Evolutionary conservation across 2,888 invertebrate species (phyloP).

Genomic region (Urechis unicinctus): DNA sequence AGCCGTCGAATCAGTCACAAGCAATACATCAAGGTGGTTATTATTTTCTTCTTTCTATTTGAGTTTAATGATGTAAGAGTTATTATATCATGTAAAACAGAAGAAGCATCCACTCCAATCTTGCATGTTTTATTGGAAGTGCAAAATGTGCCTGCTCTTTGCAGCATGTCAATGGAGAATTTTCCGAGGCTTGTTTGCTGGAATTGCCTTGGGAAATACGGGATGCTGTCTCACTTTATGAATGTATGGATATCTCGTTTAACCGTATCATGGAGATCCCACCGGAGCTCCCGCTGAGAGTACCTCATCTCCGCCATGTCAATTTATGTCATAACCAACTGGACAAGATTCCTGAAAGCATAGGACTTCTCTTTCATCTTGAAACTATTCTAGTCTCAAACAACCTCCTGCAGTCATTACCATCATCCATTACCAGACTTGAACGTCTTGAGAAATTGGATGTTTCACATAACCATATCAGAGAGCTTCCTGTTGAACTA

Average conservation of each 20-base stretch:
- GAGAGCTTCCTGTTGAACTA: slow-evolving; percentile 37
- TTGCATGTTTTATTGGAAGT: no score
- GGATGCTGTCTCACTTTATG: slow-evolving; percentile 46
- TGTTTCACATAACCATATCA: slow-evolving; percentile 39
- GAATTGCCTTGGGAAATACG: slow-evolving; percentile 43
- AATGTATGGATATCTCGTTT: slow-evolving; percentile 43
- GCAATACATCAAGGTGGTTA: slow-evolving; percentile 31
- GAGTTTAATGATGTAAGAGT: not conserved
- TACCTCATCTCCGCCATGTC: slow-evolving; percentile 44
- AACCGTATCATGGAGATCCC: slow-evolving; percentile 45
- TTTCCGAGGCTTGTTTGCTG: slow-evolving; percentile 33
- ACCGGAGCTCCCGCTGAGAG: slow-evolving; percentile 40
- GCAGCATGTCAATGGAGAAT: slow-evolving; percentile 45
- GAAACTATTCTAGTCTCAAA: slow-evolving; percentile 35
- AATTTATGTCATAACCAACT: slow-evolving; percentile 46
- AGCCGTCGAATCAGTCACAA: slow-evolving; percentile 36
- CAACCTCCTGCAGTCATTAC: slow-evolving; percentile 38
- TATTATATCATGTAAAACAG: not conserved
- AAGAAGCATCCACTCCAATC: no score
- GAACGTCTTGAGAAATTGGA: slow-evolving; percentile 45
- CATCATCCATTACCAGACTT: slow-evolving; percentile 37
- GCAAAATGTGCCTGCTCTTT: slow-evolving; percentile 11
- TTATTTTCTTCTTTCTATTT: not conserved
- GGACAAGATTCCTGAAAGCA: slow-evolving; percentile 39
- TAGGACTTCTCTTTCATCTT: slow-evolving; percentile 46